Evolutionary conservation across 2,888 invertebrate species (phyloP).

Genomic region (Lottia scabra): DNA sequence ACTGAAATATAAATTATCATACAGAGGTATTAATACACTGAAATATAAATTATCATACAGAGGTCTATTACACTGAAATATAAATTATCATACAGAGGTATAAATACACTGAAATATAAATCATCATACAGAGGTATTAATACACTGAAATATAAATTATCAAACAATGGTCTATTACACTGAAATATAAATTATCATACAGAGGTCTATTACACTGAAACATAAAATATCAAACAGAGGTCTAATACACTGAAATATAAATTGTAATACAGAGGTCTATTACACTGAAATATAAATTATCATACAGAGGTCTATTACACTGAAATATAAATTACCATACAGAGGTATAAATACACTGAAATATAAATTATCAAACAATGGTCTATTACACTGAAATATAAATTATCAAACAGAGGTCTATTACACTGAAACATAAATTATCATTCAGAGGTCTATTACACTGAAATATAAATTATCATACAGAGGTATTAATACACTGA

Average conservation of each 20-base stretch:
- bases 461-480: constrained; percentile 87
- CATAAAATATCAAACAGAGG: no score
- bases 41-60: no score
- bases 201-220: constrained; percentile 84
- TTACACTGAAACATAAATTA: constrained; percentile 72
- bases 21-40: constrained; percentile 89
- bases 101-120: constrained; percentile 76
- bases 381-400: no score
- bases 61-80: no score
- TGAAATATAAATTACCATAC: constrained; percentile 87
- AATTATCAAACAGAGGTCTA: constrained; percentile 91
- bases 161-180: no score
- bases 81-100: constrained; percentile 91
- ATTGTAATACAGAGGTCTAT: constrained; percentile 90
- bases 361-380: no score
- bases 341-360: constrained; percentile 86
- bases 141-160: constrained; percentile 72
- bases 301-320: no score
- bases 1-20: constrained; percentile 77
- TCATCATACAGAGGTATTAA: constrained; percentile 92
- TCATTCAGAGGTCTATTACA: no score
- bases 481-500: constrained; percentile 86
- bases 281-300: constrained; percentile 72
- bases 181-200: constrained; percentile 87
- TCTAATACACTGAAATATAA: no score